Base-by-base conservation (phyloP, 2,888 invertebrate species). In the Drosophila pseudotalamancana region DNA sequence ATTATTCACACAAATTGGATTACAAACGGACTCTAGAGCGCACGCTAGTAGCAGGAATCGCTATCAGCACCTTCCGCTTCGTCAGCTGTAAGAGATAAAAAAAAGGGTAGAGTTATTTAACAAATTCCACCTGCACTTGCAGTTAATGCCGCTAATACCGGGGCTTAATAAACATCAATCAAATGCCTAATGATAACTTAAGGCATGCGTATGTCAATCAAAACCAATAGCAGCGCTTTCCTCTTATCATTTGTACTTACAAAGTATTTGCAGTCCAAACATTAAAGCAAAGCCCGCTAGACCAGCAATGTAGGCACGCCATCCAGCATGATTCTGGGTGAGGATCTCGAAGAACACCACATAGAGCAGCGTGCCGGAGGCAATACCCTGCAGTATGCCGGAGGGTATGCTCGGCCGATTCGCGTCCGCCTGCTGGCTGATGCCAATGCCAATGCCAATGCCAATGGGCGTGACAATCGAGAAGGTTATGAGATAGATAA, bases 291-390 rank as follows among this genome's bases (percentile, higher is more conserved):
- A 96, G 55, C 96, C 96, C 19, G 94, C 63, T 4, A 96, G 79
- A 25, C 96, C 94, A 1, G 95, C 93, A 0, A 93, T 53, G 89
- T 93, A 95, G 70, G 95, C 95, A 21, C 93, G 85, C 18, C 96
- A 91, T 5, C 96, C 96, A 11, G 87, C 85, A 48, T 89, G 89
- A 54, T 88, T 89, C 49, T 91, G 92, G 8, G 94, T 94, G 83
- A 98, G 93, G 53, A 98, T 96, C 92, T 99, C 98, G 91, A 98
- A 98, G 92, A 98, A 98, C n/a, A 98, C 97, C 12, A 99, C 97
- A 92, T 98, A 99, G 3, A 99, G 92, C 37, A 99, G 94, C 0
- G 98, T 98, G 11, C 98, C 99, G 40, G 96, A 95, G 0, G 98
- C 98, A 4, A 88, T 83, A 5, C 88, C 88, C 43, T 98, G 96